Evolutionary conservation across 2,113 vertebrate genomes (phyloP).

Genomic region (Puntigrus tetrazona): DNA sequence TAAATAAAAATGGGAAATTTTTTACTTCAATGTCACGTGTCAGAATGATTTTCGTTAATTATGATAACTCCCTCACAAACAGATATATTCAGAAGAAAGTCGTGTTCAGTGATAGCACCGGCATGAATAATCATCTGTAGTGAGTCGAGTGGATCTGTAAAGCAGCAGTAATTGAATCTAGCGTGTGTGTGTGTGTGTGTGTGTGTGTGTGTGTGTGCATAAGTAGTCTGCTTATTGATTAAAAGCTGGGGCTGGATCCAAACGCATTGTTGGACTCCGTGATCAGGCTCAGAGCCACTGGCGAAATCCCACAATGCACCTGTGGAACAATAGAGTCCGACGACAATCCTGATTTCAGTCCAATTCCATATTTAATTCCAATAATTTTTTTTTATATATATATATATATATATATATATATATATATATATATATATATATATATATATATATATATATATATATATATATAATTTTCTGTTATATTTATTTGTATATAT

Average conservation of each 20-base stretch:
- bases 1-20: too few relatives aligned
- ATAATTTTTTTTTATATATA: too few relatives aligned
- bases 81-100: background rate
- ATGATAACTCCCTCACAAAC: background rate
- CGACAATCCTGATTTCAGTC: background rate
- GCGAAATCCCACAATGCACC: conserved; percentile 3
- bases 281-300: background rate
- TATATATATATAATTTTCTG: too few relatives aligned
- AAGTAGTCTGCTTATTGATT: background rate
- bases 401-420: too few relatives aligned
- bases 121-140: background rate
- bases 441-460: too few relatives aligned
- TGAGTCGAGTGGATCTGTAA: background rate
- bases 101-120: background rate
- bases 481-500: too few relatives aligned
- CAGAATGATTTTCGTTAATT: background rate
- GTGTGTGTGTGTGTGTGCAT: background rate
- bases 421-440: too few relatives aligned
- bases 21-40: too few relatives aligned
- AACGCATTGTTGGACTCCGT: background rate
- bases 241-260: background rate
- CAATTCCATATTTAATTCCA: background rate
- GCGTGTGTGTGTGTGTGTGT: conserved; percentile 3
- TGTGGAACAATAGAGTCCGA: background rate
- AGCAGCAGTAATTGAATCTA: background rate